phyloP scores from a whole-genome alignment of 2,113 vertebrate species.

The Felis catus region F.catus_Fca126_mat1.0 CM031424.1:25752501-25753000 shows the following conservation, averaged over 20 bases:
- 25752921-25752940: slow-evolving; percentile 24
- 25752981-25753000: slow-evolving; percentile 68
- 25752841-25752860: slow-evolving; percentile 42
- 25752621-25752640: background rate
- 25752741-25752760: background rate
- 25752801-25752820: background rate
- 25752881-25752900: background rate
- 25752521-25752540: background rate
- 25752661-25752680: background rate
- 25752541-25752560: background rate
- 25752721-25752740: background rate
- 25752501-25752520: background rate
- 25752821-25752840: slow-evolving; percentile 13
- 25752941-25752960: slow-evolving; percentile 66
- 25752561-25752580: background rate
- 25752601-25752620: background rate
- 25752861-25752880: background rate
- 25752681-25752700: background rate
- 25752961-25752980: slow-evolving; percentile 21
- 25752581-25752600: background rate
- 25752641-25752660: background rate
- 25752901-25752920: slow-evolving; percentile 55
- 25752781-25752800: background rate
- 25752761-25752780: background rate
- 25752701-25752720: background rate